phyloP scores from a whole-genome alignment of 2,113 vertebrate species.

The Callocephalon fimbriatum region DNA sequence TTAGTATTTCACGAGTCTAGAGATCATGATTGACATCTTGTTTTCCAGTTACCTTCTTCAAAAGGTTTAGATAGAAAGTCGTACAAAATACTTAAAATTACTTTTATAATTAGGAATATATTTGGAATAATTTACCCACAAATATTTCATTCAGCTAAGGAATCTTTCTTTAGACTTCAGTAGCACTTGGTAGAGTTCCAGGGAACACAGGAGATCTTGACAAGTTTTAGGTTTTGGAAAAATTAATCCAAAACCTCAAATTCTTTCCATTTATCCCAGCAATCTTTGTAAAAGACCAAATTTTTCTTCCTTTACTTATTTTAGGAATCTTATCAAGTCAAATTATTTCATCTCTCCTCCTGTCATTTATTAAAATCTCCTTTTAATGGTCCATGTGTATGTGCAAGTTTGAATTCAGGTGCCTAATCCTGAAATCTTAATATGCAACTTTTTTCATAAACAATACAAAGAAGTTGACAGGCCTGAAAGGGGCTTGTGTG shows the following conservation, averaged over 20 bases:
- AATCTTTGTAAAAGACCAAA: not conserved
- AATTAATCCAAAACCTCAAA: not conserved
- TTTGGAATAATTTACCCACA: too few species aligned
- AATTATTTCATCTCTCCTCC: not conserved
- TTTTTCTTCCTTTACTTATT: not conserved
- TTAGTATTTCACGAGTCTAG: not conserved
- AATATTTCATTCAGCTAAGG: not conserved
- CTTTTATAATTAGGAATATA: too few species aligned
- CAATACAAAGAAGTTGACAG: conserved; percentile 86
- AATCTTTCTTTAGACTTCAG: not conserved
- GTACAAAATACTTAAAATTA: not conserved
- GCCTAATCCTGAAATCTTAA: conserved; percentile 74
- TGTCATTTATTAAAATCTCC: not conserved
- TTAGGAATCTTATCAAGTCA: not conserved
- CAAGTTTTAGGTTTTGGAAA: not conserved
- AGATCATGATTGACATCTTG: not conserved
- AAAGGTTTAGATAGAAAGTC: not conserved
- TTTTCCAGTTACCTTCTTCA: not conserved
- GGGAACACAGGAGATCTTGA: not conserved
- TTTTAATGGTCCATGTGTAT: conserved; percentile 18
- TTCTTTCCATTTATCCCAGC: not conserved
- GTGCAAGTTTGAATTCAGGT: conserved; percentile 62
- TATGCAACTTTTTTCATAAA: conserved; percentile 79
- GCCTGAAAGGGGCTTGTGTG: conserved; percentile 83
- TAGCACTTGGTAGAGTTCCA: not conserved